Base-by-base conservation (phyloP, 1,140 invertebrate genomes). In the Bombus huntii region DNA sequence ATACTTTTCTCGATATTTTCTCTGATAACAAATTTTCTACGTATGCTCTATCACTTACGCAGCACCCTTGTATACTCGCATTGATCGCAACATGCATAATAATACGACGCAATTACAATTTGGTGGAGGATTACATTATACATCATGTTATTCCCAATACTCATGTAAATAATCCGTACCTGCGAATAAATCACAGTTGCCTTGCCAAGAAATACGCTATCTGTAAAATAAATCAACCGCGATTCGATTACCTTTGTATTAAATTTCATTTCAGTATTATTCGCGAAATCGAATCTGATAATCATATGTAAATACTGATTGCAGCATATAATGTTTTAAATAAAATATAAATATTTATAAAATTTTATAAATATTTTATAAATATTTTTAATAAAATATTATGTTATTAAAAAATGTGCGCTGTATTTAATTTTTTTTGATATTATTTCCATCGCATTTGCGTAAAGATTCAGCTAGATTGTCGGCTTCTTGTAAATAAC, bases 401-500 rank as follows among this genome's bases (percentile, higher is more conserved):
- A 47, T 18, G 71, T 18, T 3, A 0, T 62, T 5, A 18, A 31
- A 8, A 39, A 12, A n/a, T 34, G 9, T 31, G 39, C 37, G 15
- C 28, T 34, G 3, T 42, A 13, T 22, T 37, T 22, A 4, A 39
- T 10, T n/a, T 28, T 71, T 70, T 3, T 37, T 47, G 5, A 78
- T 8, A 42, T 44, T 18, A 1, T 31, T n/a, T 53, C 62, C 77
- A 28, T 47, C 53, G 47, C 18, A 53, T 53, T 39, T 25, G 18
- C 15, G 13, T 5, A 22, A 80, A 47, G 12, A 31, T 73, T 25
- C 39, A 28, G 10, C 44, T 47, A 34, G 25, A 34, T 28, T 18
- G n/a, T 42, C 15, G 22, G 68, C 76, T 80, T 80, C 6, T 73
- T 85, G 83, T 85, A 85, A 85, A 85, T 85, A 85, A 85, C 77